A percentile compares a stretch with the other conserved stretches of the same genome.
phyloP scores from a whole-genome alignment of 2,888 invertebrate genomes.

The Allygus modestus region DNA sequence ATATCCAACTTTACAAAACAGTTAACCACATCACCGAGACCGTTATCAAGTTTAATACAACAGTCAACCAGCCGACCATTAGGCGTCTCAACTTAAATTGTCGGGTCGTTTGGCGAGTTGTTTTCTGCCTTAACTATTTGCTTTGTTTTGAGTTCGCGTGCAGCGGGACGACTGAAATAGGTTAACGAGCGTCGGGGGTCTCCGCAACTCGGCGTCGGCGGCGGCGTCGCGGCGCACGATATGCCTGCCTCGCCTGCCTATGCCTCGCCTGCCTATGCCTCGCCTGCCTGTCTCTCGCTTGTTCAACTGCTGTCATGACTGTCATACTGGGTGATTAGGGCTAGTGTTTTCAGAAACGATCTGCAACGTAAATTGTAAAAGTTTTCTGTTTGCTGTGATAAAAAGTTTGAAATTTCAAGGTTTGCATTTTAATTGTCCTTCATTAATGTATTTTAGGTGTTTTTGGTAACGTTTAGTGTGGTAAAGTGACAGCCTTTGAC shows the following conservation, averaged over 20 bases:
- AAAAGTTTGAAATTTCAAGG: too few species aligned
- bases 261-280: too few species aligned
- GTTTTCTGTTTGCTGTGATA: too few species aligned
- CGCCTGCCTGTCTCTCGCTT: too few species aligned
- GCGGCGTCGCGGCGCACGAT: not conserved
- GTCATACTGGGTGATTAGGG: not conserved
- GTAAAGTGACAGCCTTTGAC: too few species aligned
- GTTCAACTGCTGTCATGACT: not conserved
- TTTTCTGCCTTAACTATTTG: constrained; percentile 34
- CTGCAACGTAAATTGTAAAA: not conserved
- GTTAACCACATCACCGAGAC: not conserved
- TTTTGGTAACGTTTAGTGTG: too few species aligned
- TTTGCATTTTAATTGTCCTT: too few species aligned
- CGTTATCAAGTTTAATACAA: constrained; percentile 18
- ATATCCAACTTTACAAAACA: not conserved
- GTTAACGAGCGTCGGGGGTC: not conserved
- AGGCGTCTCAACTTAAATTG: constrained; percentile 33
- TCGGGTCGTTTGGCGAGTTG: constrained; percentile 36
- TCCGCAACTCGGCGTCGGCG: not conserved
- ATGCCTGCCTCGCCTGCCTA: not conserved
- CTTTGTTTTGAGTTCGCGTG: constrained; percentile 37
- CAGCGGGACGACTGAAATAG: constrained; percentile 14
- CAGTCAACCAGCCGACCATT: not conserved
- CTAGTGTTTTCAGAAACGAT: not conserved
- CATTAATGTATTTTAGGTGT: too few species aligned